Evolutionary conservation across 2,797 vertebrate species (phyloP).

Genomic region (Leptodactylus fallax): DNA sequence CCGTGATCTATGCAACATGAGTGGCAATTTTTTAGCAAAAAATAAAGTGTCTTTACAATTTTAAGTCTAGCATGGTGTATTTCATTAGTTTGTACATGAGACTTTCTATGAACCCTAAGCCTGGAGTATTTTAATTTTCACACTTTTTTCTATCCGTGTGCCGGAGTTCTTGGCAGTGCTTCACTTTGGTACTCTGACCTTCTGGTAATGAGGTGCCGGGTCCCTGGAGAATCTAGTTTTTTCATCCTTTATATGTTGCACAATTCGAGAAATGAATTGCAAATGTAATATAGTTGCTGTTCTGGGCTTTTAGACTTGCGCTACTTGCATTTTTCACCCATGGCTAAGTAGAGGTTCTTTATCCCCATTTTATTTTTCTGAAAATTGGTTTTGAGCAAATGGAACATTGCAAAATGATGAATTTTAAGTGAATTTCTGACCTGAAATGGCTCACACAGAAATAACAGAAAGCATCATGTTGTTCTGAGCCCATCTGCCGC

Average conservation of each 20-base stretch:
- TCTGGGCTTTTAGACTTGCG: background rate
- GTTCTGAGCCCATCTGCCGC: constrained; percentile 21
- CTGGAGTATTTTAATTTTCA: constrained; percentile 3
- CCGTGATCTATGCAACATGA: too few species aligned
- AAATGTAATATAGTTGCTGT: constrained; percentile 34
- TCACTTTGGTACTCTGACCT: constrained; percentile 6
- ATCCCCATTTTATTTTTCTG: background rate
- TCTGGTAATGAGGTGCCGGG: constrained; percentile 6
- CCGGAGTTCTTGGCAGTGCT: background rate
- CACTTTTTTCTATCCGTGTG: background rate
- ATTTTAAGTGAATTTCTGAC: constrained; percentile 56
- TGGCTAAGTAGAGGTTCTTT: constrained; percentile 26
- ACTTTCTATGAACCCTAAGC: background rate
- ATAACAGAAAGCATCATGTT: constrained; percentile 12
- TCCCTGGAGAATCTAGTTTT: background rate
- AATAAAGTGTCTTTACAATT: background rate
- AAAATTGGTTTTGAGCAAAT: constrained; percentile 45
- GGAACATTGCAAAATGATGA: constrained; percentile 47
- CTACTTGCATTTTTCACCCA: background rate
- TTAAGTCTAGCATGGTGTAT: background rate
- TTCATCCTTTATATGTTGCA: background rate
- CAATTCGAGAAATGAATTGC: constrained; percentile 28
- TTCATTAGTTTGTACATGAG: background rate
- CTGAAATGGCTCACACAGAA: constrained; percentile 44
- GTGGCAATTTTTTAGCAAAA: too few species aligned